phyloP scores from a whole-genome alignment of 2,113 vertebrate species.

The Eptatretus burgeri region DNA sequence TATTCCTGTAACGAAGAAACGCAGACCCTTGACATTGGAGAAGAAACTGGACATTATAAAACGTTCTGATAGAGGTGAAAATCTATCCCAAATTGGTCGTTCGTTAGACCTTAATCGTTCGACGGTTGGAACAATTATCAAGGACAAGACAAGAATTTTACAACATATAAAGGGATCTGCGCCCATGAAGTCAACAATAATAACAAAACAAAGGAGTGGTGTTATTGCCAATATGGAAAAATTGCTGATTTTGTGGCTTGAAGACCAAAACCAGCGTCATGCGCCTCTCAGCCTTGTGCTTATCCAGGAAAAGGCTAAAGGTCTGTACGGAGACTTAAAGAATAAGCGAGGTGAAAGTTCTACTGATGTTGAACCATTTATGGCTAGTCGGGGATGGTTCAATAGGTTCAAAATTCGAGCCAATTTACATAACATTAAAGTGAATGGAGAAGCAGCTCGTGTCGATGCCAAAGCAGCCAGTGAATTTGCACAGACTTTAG shows the following conservation, averaged over 20 bases:
- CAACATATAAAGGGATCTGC: neutral
- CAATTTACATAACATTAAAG: conserved; percentile 6
- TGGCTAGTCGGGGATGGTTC: conserved; percentile 7
- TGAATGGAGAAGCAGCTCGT: conserved; percentile 1
- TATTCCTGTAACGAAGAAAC: no score
- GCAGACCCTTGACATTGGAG: no score
- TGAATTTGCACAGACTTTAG: neutral
- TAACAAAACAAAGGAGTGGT: neutral
- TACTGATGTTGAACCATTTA: conserved; percentile 2
- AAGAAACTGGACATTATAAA: no score
- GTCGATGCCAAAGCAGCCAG: neutral
- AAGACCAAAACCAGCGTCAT: neutral
- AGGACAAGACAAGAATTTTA: neutral
- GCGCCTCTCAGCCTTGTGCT: neutral
- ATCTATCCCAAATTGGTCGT: neutral
- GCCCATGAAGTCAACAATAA: conserved; percentile 2
- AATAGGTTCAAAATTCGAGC: conserved; percentile 1
- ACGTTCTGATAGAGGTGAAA: no score
- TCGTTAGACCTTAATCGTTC: neutral
- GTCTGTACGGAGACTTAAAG: conserved; percentile 4
- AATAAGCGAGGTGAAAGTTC: conserved; percentile 1
- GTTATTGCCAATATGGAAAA: neutral
- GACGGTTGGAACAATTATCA: neutral
- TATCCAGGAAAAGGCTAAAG: conserved; percentile 6
- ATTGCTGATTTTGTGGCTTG: conserved; percentile 1